These are phyloP conservation scores for Cyclopterus lumpus DNA, from an alignment of 2,797 vertebrate species.

Conservation along the genomic window DNA sequence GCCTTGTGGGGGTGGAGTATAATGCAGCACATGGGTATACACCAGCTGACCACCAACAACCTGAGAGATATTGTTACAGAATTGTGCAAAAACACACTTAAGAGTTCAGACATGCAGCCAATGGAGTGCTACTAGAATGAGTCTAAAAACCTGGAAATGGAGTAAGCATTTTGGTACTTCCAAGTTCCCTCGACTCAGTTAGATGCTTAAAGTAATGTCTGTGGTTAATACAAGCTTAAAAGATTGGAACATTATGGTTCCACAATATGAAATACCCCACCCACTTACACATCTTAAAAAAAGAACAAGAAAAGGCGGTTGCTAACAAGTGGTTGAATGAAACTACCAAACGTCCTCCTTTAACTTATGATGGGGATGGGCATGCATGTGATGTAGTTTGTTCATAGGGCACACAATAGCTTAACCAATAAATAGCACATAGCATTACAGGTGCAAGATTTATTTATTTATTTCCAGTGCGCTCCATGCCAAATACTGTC, in stretches of 20 bases:
- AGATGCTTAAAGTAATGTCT: no score
- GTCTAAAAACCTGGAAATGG: background rate
- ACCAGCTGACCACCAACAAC: constrained; percentile 70
- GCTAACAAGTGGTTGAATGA: no score
- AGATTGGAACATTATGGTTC: no score
- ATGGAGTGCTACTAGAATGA: background rate
- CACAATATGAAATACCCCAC: background rate
- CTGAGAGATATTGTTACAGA: constrained; percentile 33
- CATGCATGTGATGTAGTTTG: no score
- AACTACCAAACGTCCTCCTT: no score
- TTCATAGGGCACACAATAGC: background rate
- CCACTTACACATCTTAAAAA: no score
- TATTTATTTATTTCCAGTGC: no score
- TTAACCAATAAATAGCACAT: no score
- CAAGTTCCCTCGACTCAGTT: no score
- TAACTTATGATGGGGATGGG: background rate
- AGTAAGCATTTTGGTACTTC: background rate
- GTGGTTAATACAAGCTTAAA: no score
- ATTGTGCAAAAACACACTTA: background rate
- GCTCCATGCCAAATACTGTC: no score
- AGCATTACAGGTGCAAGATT: background rate
- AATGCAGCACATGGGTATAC: constrained; percentile 62
- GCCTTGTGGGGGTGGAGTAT: constrained; percentile 61
- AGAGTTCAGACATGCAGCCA: background rate
- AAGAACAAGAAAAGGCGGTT: no score